Evolutionary conservation across 2,113 vertebrate species (phyloP), one percentile per base, ranked within the genome.

Genomic region (Mobula birostris): DNA sequence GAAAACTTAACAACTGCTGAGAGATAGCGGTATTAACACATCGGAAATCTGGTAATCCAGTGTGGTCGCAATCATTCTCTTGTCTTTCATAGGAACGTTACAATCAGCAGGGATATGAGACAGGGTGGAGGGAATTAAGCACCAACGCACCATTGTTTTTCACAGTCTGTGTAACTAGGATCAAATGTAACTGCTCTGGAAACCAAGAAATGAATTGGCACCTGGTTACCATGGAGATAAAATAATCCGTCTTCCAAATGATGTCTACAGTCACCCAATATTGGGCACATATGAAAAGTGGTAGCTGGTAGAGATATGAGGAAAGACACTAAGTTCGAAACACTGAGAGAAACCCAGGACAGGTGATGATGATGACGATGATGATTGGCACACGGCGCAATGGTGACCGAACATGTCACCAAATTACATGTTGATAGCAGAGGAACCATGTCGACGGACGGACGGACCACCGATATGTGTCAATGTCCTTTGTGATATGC

Each of bases 101-200:
- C 91, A 93, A 93, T 74, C 70, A 74, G 70, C 68, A 48, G 66
- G 36, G 66, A 29, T 24, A 24, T 72, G 91, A 70, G 29, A 66
- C 29, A 17, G 85, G 85, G 85, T 61, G 48, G 48, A 29, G 85
- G 68, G 36, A 74, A 93, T 93, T 74, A 93, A 93, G 91, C 70
- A 93, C 91, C 91, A 74, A 93, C 91, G 40, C 70, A 93, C 70
- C 36, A 48, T 74, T 93, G 91, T 74, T 70, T 74, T 70, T 74
- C 91, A 76, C 68, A 48, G 68, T 48, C 61, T n/a, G 11, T 76
- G 48, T 74, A 93, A 93, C 88, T 70, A 91, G 66, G 24, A 91
- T 91, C n/a, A 91, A 91, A 91, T 70, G 88, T 70, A 91, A 91
- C 88, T 91, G 63, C 88, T 91, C 63, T 36, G 63, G 88, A 27